Percentiles rank a stretch among this genome's conserved stretches.
Conservation (phyloP, 2,888 invertebrate genomes). For the Andrena chrysosceles region DNA sequence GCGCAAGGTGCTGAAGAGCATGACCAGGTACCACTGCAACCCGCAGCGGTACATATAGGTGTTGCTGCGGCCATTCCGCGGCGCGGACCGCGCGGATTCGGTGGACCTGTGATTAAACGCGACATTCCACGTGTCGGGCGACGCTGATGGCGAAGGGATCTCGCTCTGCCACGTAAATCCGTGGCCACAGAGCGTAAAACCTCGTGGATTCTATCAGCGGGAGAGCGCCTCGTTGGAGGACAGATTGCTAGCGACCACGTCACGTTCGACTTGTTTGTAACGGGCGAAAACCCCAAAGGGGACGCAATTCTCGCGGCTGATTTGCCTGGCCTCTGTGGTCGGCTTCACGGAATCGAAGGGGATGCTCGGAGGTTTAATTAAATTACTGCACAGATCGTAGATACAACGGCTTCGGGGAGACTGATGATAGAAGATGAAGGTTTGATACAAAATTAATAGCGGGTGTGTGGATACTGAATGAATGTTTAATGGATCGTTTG, state of each 20-base stretch:
- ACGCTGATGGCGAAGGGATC: not conserved
- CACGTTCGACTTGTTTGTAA: not conserved
- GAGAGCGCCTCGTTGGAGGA: not conserved
- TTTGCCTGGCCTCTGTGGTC: not conserved
- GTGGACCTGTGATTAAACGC: conserved; percentile 34
- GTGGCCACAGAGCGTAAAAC: not conserved
- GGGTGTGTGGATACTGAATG: not conserved
- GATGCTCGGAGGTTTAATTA: not conserved
- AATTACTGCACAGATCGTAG: not conserved
- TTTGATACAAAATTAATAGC: not conserved
- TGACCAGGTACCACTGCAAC: conserved; percentile 83
- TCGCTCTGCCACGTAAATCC: not conserved
- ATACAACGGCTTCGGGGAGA: not conserved
- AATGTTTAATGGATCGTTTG: not conserved
- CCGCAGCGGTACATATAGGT: conserved; percentile 79
- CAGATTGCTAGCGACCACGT: not conserved
- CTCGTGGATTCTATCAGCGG: not conserved
- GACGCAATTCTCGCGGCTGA: not conserved
- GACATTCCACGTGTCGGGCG: not conserved
- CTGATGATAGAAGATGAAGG: not conserved
- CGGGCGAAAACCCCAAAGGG: not conserved
- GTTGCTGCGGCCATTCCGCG: conserved; percentile 39
- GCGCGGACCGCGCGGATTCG: conserved; percentile 46
- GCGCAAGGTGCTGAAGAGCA: conserved; percentile 84
- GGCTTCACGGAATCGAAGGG: not conserved